phyloP scores from a whole-genome alignment of 2,113 vertebrate genomes.

The Circaetus cinerascens region DNA sequence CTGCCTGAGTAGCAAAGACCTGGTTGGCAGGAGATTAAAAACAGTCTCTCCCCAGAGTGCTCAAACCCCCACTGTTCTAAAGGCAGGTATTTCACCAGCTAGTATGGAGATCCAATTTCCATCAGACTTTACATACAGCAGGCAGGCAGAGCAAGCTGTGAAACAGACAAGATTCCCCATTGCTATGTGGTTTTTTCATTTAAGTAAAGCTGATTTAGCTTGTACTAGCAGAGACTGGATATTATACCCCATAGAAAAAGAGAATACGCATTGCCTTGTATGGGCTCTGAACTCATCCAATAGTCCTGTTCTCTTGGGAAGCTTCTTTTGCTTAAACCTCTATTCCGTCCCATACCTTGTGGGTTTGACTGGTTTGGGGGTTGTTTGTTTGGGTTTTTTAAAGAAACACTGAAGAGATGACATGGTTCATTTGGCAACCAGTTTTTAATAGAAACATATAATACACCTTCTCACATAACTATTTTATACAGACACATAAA shows the following conservation, averaged over 20 bases:
- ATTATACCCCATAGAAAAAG: background rate
- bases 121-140: background rate
- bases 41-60: background rate
- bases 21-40: background rate
- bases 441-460: slow-evolving; percentile 29
- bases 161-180: background rate
- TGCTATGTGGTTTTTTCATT: background rate
- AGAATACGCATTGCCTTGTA: background rate
- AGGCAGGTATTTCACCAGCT: background rate
- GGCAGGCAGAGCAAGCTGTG: background rate
- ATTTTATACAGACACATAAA: background rate
- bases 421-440: background rate
- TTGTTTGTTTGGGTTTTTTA: background rate
- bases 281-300: background rate
- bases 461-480: background rate
- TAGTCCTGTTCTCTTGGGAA: background rate
- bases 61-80: background rate
- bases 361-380: background rate
- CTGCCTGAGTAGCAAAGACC: background rate
- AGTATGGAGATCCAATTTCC: background rate
- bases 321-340: background rate
- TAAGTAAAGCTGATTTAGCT: background rate
- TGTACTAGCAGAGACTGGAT: background rate
- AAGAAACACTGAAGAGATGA: background rate
- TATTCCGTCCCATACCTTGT: background rate